These are phyloP conservation scores for Dallia pectoralis DNA, from an alignment of 2,797 vertebrate species.

Conservation along the genomic window DNA sequence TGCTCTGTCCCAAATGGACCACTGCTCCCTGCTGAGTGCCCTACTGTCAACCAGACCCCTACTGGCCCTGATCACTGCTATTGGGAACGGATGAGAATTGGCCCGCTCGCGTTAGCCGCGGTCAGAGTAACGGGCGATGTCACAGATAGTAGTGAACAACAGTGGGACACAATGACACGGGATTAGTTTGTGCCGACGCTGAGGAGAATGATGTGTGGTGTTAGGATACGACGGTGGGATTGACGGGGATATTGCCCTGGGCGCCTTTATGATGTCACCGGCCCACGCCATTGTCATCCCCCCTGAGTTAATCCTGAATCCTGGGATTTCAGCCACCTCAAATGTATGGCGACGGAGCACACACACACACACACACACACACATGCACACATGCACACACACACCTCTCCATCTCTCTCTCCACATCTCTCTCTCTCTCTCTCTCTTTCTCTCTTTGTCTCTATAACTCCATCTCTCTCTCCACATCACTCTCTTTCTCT, in stretches of 20 bases:
- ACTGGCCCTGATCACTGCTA: neutral
- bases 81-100: too few relatives aligned
- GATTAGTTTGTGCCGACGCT: constrained; percentile 55
- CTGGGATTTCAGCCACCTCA: constrained; percentile 50
- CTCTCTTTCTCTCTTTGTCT: neutral
- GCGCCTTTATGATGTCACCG: constrained; percentile 51
- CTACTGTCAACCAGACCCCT: neutral
- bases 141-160: constrained; percentile 69
- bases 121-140: constrained; percentile 52
- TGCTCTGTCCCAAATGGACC: neutral
- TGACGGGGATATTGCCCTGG: constrained; percentile 15
- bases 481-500: constrained; percentile 3
- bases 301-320: constrained; percentile 61
- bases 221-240: constrained; percentile 30
- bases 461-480: neutral
- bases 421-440: neutral
- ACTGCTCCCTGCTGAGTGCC: neutral
- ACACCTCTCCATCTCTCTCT: constrained; percentile 30
- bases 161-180: constrained; percentile 58
- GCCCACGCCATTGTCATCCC: constrained; percentile 62
- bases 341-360: constrained; percentile 44
- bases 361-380: constrained; percentile 5
- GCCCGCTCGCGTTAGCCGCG: too few relatives aligned
- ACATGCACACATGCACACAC: neutral
- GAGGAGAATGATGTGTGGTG: constrained; percentile 50